phyloP scores from a whole-genome alignment of 2,113 vertebrate species.

The Epinephelus cyanopodus region DNA sequence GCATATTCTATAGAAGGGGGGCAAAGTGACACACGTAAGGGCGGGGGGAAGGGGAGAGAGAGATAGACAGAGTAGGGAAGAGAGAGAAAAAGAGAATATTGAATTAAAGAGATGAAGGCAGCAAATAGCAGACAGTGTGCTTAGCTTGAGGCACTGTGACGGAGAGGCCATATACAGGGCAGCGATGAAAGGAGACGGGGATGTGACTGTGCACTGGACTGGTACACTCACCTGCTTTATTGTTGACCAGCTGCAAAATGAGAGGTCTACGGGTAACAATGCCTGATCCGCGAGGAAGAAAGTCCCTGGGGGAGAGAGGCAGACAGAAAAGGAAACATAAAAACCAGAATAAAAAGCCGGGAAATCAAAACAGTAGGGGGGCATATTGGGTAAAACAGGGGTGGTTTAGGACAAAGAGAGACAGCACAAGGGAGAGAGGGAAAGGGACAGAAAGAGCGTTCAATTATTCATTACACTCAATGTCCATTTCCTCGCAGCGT shows the following conservation, averaged over 20 bases:
- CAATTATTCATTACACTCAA: conserved; percentile 50
- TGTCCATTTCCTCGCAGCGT: conserved; percentile 46
- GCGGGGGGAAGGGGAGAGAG: not conserved
- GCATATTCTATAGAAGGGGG: conserved; percentile 89
- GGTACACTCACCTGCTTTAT: conserved; percentile 90
- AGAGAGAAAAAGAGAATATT: conserved; percentile 38
- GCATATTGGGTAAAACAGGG: not conserved
- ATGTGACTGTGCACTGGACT: conserved; percentile 3
- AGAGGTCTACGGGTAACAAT: conserved; percentile 97
- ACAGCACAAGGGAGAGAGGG: conserved; percentile 2
- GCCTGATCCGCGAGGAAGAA: conserved; percentile 95
- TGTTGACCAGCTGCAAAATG: conserved; percentile 97
- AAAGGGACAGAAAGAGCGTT: not conserved
- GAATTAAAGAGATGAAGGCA: conserved; percentile 52
- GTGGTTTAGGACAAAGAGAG: not conserved
- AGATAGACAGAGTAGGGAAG: not conserved
- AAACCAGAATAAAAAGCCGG: not conserved
- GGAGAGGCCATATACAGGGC: conserved; percentile 43
- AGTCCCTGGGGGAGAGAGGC: conserved; percentile 87
- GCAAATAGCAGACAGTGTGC: conserved; percentile 34
- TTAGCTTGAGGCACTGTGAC: conserved; percentile 52
- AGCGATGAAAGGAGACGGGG: conserved; percentile 43
- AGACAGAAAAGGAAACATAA: conserved; percentile 34
- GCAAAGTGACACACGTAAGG: not conserved
- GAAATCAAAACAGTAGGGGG: not conserved